Conservation (phyloP, 2,797 vertebrate genomes). For the Diplodus sargus region DNA sequence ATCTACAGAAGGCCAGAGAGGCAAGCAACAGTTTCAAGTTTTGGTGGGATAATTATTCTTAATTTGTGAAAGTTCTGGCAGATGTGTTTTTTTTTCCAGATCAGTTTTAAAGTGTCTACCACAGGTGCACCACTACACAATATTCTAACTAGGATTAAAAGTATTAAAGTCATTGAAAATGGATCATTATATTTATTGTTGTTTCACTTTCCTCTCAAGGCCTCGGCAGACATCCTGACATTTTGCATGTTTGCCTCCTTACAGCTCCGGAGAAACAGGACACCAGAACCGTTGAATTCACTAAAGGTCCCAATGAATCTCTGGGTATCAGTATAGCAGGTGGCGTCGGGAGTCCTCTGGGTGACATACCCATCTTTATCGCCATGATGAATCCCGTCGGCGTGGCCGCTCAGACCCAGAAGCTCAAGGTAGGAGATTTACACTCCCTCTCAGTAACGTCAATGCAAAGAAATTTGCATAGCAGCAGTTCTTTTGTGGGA, state of each 20-base stretch:
- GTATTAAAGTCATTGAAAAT: no score
- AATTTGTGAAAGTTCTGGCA: no score
- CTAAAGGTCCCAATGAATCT: slow-evolving; percentile 91
- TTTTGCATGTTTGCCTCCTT: slow-evolving; percentile 28
- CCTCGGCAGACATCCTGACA: not conserved
- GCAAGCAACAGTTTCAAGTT: no score
- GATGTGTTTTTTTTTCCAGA: no score
- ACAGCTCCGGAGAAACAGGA: slow-evolving; percentile 89
- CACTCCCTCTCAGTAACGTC: not conserved
- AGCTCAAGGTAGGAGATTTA: slow-evolving; percentile 87
- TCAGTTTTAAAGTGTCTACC: no score
- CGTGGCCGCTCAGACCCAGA: slow-evolving; percentile 95
- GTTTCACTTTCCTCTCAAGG: no score
- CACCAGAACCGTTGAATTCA: slow-evolving; percentile 92
- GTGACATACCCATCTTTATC: slow-evolving; percentile 97
- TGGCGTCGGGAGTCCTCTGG: slow-evolving; percentile 95
- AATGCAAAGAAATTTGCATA: slow-evolving; percentile 9
- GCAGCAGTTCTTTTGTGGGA: slow-evolving; percentile 41
- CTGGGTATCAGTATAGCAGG: slow-evolving; percentile 96
- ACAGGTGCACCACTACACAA: no score
- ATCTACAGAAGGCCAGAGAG: no score
- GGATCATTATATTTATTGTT: no score
- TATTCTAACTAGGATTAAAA: no score
- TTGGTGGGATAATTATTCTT: no score
- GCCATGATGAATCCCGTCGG: slow-evolving; percentile 98